Conservation (phyloP, 2,797 vertebrate genomes). For the Myotis findleyi region DNA sequence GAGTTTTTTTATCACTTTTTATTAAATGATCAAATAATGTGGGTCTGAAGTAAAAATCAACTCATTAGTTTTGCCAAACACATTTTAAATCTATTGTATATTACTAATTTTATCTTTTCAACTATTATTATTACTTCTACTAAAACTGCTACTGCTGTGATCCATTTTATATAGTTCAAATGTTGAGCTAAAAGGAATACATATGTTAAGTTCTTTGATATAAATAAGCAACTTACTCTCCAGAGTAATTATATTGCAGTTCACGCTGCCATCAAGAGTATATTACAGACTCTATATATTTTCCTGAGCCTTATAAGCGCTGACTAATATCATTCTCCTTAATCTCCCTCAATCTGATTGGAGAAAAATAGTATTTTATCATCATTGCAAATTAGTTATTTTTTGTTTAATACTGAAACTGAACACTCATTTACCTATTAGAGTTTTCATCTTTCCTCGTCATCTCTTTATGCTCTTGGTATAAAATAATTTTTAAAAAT, state of each 20-base stretch:
- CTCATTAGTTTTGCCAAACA: constrained; percentile 18
- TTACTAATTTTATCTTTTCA: constrained; percentile 31
- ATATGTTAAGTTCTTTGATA: constrained; percentile 12
- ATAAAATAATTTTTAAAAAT: constrained; percentile 30
- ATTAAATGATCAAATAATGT: not conserved
- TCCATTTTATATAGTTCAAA: not conserved
- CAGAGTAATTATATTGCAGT: not conserved
- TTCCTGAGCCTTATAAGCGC: not conserved
- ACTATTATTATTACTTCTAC: not conserved
- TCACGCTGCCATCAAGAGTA: not conserved
- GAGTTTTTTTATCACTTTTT: constrained; percentile 27
- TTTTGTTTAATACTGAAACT: not conserved
- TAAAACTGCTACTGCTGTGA: not conserved
- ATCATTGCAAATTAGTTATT: not conserved
- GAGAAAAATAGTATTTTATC: not conserved
- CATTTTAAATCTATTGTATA: constrained; percentile 28
- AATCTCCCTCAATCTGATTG: not conserved
- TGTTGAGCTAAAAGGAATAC: not conserved
- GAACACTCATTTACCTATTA: not conserved
- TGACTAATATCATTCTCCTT: not conserved
- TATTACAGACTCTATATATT: constrained; percentile 1
- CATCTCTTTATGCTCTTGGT: not conserved
- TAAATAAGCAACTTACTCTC: not conserved
- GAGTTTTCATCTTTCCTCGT: not conserved
- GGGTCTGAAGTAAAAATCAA: constrained; percentile 3